Evolutionary conservation across 2,113 vertebrate genomes (phyloP), one percentile per base, ranked within the genome.

Genomic region (Struthidea cinerea): DNA sequence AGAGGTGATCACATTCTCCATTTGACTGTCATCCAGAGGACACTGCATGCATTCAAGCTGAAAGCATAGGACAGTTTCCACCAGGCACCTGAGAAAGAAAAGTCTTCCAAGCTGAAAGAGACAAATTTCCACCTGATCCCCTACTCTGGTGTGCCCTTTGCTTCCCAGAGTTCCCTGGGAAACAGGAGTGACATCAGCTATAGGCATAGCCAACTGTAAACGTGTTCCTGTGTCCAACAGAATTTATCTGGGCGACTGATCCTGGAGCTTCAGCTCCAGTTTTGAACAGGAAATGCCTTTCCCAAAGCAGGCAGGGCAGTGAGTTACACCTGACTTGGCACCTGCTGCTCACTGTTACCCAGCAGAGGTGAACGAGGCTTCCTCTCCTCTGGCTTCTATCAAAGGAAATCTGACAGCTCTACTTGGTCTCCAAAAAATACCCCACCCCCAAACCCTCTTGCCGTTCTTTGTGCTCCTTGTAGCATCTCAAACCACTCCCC

Each of bases 51-150:
- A 82, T 95, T 96, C 96, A 82, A 53, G 79, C 61, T 90, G 95
- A 92, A 96, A 95, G 92, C 90, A 96, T 64, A 61, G 68, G 74
- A 76, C 81, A 96, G 88, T 89, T 95, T 95, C 94, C 91, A 91
- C 64, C 27, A 90, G 90, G 84, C 93, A 94, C 96, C 93, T 96
- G 96, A 97, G 96, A 94, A 95, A 94, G 61, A 82, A 64, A 88
- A 88, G 57, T 63, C 79, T 95, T 90, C 89, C 92, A 85, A 85
- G 84, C 74, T 82, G 60, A 86, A 93, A 94, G 65, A 87, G 61
- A 85, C 33, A 87, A 76, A 69, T 87, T 89, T 80, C 76, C 84
- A 91, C 77, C 74, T 77, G 46, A 89, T 90, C 64, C 56, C 77
- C 60, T 73, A 16, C 59, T 90, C 73, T 57, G 65, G 61, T 82